Conservation (phyloP, 2,888 invertebrate species). For the Parelbella ahira region DNA sequence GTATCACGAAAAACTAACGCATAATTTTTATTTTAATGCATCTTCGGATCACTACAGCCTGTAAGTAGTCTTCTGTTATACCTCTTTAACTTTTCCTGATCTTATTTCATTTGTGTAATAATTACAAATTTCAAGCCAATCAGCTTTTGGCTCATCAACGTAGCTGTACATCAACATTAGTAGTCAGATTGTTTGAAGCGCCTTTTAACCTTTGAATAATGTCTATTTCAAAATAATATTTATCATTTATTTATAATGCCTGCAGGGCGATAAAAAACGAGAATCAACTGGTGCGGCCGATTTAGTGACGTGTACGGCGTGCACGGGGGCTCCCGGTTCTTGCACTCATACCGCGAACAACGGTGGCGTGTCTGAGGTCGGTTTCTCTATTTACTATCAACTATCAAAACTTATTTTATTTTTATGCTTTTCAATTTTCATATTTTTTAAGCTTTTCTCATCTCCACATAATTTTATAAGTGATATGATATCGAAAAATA, state of each 20-base stretch:
- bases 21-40: slow-evolving; percentile 72
- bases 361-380: slow-evolving; percentile 93
- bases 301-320: slow-evolving; percentile 91
- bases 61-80: slow-evolving; percentile 58
- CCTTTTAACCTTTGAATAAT: neutral
- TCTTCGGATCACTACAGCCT: slow-evolving; percentile 74
- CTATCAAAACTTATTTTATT: no score
- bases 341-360: slow-evolving; percentile 94
- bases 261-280: slow-evolving; percentile 91
- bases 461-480: no score
- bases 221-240: no score
- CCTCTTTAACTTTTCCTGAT: slow-evolving; percentile 10
- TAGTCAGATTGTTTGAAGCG: slow-evolving; percentile 2
- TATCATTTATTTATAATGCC: no score
- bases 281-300: slow-evolving; percentile 90
- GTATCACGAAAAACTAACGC: slow-evolving; percentile 73
- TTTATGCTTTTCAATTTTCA: no score
- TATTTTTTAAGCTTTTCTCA: no score
- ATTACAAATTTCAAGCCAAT: neutral
- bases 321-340: slow-evolving; percentile 86
- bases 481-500: no score
- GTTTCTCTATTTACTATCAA: slow-evolving; percentile 41
- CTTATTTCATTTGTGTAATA: no score
- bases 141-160: neutral
- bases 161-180: slow-evolving; percentile 1